A percentile compares a stretch with the other conserved stretches of the same genome.
phyloP scores from a whole-genome alignment of 1,140 invertebrate species.

The Matsumurasca onukii region DNA sequence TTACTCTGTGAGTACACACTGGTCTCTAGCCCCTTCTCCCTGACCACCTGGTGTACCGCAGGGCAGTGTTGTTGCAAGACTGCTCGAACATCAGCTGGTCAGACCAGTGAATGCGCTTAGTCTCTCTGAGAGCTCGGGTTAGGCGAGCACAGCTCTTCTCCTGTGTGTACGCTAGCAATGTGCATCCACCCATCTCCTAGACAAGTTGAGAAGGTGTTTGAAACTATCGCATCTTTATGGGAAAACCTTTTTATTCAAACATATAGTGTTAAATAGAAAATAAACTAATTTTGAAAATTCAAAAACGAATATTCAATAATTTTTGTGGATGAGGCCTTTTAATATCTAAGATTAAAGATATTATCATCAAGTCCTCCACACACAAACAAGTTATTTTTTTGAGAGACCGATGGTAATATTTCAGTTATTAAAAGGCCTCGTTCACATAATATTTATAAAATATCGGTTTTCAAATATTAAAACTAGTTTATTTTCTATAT shows the following conservation, averaged over 20 bases:
- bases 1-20: constrained; percentile 28
- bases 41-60: constrained; percentile 20
- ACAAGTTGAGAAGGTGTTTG: too few species aligned
- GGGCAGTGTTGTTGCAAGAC: constrained; percentile 24
- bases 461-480: too few species aligned
- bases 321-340: too few species aligned
- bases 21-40: constrained; percentile 24
- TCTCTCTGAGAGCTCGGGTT: constrained; percentile 22
- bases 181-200: constrained; percentile 24
- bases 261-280: neutral
- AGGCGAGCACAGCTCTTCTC: constrained; percentile 30
- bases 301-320: too few species aligned
- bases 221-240: too few species aligned
- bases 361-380: too few species aligned
- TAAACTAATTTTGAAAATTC: neutral
- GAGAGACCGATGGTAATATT: too few species aligned
- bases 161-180: constrained; percentile 33
- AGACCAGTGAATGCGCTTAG: constrained; percentile 32
- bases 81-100: constrained; percentile 35
- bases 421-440: too few species aligned
- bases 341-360: too few species aligned
- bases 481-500: too few species aligned
- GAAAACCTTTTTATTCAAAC: neutral
- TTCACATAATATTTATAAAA: too few species aligned
- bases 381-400: too few species aligned